Conservation (phyloP, 2,113 vertebrate species). For the Bettongia penicillata region DNA sequence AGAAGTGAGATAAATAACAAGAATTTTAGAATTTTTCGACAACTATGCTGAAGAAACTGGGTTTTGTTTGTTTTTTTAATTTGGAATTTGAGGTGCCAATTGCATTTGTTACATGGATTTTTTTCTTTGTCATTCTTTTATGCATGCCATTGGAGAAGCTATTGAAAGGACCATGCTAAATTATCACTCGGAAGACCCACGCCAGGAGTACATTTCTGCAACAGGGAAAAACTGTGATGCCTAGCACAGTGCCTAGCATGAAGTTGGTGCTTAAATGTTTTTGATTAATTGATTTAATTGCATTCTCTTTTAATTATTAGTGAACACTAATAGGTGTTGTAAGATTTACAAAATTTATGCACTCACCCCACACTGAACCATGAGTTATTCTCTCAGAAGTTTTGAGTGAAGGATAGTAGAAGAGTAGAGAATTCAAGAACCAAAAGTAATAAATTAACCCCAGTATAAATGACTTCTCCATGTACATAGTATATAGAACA, state of each 20-base stretch:
- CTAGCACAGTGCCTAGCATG: not conserved
- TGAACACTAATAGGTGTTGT: not conserved
- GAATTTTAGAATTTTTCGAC: too few species aligned
- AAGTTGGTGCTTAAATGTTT: not conserved
- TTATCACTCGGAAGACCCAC: too few species aligned
- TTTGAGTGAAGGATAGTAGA: not conserved
- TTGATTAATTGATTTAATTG: not conserved
- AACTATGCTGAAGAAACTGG: not conserved
- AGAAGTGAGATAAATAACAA: not conserved
- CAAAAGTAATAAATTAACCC: not conserved
- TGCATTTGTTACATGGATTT: not conserved
- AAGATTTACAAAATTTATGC: not conserved
- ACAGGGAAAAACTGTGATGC: not conserved
- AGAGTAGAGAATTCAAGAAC: not conserved
- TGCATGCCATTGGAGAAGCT: not conserved
- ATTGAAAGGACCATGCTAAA: not conserved
- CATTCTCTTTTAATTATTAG: not conserved
- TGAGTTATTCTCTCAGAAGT: not conserved
- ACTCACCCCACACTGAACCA: not conserved
- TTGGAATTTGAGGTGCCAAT: not conserved
- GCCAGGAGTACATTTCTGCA: not conserved
- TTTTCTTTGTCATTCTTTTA: not conserved
- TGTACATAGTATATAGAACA: not conserved
- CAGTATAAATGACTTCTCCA: not conserved
- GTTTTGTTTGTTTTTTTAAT: not conserved